Base-by-base conservation (phyloP, 2,113 vertebrate species). In the Hyperoodon ampullatus region DNA sequence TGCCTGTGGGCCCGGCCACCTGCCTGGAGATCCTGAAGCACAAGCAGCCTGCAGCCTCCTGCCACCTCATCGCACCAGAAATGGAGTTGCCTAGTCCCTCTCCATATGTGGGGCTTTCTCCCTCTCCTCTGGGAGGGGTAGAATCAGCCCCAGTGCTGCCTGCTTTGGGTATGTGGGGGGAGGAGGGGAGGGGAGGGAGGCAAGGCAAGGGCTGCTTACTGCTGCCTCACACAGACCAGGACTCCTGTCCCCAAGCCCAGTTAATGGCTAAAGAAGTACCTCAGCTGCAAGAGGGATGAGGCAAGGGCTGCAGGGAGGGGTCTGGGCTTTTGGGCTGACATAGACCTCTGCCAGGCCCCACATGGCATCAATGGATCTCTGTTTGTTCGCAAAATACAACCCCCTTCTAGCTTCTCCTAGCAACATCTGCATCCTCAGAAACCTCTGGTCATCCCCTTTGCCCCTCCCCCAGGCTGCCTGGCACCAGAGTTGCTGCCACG, bases 341-440 rank as follows among this genome's bases (percentile, higher is more conserved):
- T 1, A 61, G 72, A 88, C 80, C 83, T 97, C 53, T 85, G 88
- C 92, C 53, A 80, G 77, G 42, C 71, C 72, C 77, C 71, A 72
- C 83, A 80, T 65, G 89, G 60, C 90, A 81, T 95, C 50, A 92
- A 15, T 75, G 89, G 91, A 92, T 96, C 93, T 96, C 85, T 96
- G 70, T 97, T 96, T 96, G 95, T 93, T 97, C 89, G 88, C 70
- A 97, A 89, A 97, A 97, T 95, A 98, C 95, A 96, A 72, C 44
- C 14, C 35, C 44, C 63, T 92, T 91, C 83, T 83, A 92, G 81
- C 87, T 96, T 98, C 96, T 97, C 95, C 97, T 97, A 97, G 97
- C 94, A 98, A 98, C 94, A 97, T 87, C 68, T 92, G 82, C 4
- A 39, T 95, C 70, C 89, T 94, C 89, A 82, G 89, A 97, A 98